Conservation (phyloP, 2,797 vertebrate genomes). For the Cephalopachus bancanus region DNA sequence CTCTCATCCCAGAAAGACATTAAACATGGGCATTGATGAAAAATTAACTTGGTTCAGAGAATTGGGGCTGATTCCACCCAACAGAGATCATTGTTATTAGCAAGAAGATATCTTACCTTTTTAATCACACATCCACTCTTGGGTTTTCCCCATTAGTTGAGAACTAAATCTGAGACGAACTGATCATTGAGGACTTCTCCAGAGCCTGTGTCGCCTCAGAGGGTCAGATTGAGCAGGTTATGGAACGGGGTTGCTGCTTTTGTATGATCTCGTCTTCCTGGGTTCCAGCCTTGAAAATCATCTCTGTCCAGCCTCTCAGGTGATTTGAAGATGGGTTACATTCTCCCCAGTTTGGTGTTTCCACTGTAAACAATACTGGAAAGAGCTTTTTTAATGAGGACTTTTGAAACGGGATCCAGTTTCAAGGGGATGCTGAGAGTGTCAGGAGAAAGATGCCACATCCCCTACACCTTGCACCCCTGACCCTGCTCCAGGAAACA, state of each 20-base stretch:
- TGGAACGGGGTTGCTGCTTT: neutral
- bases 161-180: neutral
- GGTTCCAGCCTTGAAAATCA: neutral
- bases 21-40: constrained; percentile 48
- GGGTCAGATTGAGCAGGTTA: neutral
- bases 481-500: neutral
- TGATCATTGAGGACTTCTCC: neutral
- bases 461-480: neutral
- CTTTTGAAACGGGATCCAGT: constrained; percentile 62
- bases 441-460: neutral
- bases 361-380: constrained; percentile 53
- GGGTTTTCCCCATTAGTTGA: neutral
- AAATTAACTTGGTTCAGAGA: constrained; percentile 50
- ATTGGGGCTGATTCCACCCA: constrained; percentile 1
- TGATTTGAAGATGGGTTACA: constrained; percentile 26
- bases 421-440: neutral
- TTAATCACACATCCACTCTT: constrained; percentile 26
- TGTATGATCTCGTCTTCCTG: neutral
- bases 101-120: constrained; percentile 39
- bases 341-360: neutral
- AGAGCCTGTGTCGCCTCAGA: neutral
- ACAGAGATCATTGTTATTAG: neutral
- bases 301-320: neutral
- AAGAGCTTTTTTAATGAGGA: constrained; percentile 24
- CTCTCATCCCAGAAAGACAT: constrained; percentile 29